A percentile compares a stretch with the other conserved stretches of the same genome.
Evolutionary conservation across 2,888 invertebrate species (phyloP).

Genomic region (Tridacna gigas): DNA sequence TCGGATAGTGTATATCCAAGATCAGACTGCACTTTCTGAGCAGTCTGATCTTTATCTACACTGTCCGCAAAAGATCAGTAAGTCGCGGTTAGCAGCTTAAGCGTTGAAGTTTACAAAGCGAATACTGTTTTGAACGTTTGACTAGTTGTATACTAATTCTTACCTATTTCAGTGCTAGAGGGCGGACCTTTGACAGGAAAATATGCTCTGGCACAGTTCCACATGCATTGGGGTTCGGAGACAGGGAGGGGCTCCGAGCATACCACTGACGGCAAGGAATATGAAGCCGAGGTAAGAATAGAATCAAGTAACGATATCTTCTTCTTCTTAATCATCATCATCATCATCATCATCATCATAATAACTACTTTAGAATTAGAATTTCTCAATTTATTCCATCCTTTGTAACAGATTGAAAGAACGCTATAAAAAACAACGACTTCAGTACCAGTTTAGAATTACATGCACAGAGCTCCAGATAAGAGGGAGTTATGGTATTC

Average conservation of each 20-base stretch:
- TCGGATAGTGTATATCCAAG: too few species aligned
- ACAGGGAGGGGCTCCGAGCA: slow-evolving; percentile 96
- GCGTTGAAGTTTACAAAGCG: neutral
- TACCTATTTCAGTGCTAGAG: slow-evolving; percentile 68
- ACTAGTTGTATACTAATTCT: neutral
- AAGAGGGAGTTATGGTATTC: too few species aligned
- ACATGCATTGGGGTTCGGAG: slow-evolving; percentile 96
- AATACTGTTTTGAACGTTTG: neutral
- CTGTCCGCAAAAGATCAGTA: too few species aligned
- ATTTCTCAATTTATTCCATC: too few species aligned
- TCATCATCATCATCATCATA: neutral
- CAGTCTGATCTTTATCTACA: too few species aligned
- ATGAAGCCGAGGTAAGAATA: slow-evolving; percentile 91
- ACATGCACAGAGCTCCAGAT: too few species aligned
- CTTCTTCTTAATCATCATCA: neutral
- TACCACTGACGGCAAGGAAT: slow-evolving; percentile 94
- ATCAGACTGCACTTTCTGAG: too few species aligned
- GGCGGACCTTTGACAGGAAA: slow-evolving; percentile 92
- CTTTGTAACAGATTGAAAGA: too few species aligned
- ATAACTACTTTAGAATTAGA: too few species aligned
- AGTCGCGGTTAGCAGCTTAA: too few species aligned
- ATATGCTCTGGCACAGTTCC: slow-evolving; percentile 95
- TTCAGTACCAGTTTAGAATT: too few species aligned
- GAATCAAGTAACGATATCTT: neutral
- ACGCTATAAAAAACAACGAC: too few species aligned